These are phyloP conservation scores for Aldabrachelys gigantea DNA, from an alignment of 2,113 vertebrate species.

Conservation along the genomic window DNA sequence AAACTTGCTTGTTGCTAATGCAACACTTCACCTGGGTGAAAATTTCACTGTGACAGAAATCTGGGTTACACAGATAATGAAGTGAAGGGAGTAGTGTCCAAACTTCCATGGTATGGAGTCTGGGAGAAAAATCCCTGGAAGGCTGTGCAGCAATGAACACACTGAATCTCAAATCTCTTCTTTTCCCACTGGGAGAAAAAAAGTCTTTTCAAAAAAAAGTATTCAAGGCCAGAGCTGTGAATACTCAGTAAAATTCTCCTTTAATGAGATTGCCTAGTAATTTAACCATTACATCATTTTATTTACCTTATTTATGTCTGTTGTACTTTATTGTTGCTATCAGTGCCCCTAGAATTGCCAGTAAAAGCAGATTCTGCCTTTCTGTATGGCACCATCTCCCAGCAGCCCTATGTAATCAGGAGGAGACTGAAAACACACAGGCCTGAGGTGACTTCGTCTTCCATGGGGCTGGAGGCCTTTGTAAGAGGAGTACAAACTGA, in stretches of 20 bases:
- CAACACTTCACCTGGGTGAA: neutral
- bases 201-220: neutral
- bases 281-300: conserved; percentile 22
- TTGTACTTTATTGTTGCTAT: conserved; percentile 7
- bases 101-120: neutral
- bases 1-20: neutral
- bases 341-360: neutral
- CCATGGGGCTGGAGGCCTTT: neutral
- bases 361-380: neutral
- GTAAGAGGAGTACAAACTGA: neutral
- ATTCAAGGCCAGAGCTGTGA: neutral
- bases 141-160: neutral
- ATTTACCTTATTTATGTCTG: conserved; percentile 18
- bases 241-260: neutral
- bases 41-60: neutral
- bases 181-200: neutral
- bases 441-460: neutral
- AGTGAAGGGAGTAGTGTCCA: neutral
- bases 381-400: neutral
- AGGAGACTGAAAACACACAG: neutral
- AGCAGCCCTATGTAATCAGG: neutral
- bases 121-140: neutral
- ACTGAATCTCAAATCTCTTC: neutral
- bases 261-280: conserved; percentile 10
- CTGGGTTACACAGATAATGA: neutral